A percentile compares a stretch with the other conserved stretches of the same genome.
These are phyloP conservation scores for Chrysogorgia sp. DNA, from an alignment of 92 coral and sea anemone genomes.

Conservation along the genomic window DNA sequence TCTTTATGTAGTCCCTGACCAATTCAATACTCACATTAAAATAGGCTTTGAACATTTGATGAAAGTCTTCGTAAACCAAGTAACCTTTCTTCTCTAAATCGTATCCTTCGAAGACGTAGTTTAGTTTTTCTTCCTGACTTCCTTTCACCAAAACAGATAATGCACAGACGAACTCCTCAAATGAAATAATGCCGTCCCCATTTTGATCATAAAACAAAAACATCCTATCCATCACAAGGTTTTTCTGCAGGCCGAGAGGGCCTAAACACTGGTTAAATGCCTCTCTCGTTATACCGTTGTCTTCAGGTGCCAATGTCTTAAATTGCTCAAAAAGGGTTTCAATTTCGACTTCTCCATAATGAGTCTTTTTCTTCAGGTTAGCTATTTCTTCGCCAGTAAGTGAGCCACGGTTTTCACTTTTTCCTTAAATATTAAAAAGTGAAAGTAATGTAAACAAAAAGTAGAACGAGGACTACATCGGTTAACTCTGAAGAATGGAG, in stretches of 20 bases:
- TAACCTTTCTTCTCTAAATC: conserved; percentile 85
- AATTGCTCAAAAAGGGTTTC: conserved; percentile 92
- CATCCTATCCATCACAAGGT: conserved; percentile 98
- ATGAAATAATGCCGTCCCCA: conserved; percentile 77
- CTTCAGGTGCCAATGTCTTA: conserved; percentile 87
- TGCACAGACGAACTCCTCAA: conserved; percentile 86
- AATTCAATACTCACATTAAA: conserved; percentile 91
- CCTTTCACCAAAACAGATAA: conserved; percentile 93
- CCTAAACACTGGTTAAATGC: conserved; percentile 96
- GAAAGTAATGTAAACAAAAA: background rate
- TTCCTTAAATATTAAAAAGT: conserved; percentile 59
- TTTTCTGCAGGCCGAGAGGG: conserved; percentile 85
- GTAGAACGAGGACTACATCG: too few species aligned
- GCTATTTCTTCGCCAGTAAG: conserved; percentile 82
- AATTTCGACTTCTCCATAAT: conserved; percentile 90
- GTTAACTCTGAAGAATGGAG: too few species aligned
- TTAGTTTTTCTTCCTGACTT: conserved; percentile 87
- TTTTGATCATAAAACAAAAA: conserved; percentile 89
- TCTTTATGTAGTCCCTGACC: conserved; percentile 89
- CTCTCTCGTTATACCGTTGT: conserved; percentile 83
- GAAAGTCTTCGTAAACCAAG: conserved; percentile 75
- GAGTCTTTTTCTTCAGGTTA: conserved; percentile 67
- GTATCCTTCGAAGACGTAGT: conserved; percentile 90
- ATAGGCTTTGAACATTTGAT: conserved; percentile 96
- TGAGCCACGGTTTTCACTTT: conserved; percentile 72